A percentile compares a stretch with the other conserved stretches of the same genome.
Evolutionary conservation across 1,140 invertebrate species (phyloP).

Genomic region (Drosophila ananassae): DNA sequence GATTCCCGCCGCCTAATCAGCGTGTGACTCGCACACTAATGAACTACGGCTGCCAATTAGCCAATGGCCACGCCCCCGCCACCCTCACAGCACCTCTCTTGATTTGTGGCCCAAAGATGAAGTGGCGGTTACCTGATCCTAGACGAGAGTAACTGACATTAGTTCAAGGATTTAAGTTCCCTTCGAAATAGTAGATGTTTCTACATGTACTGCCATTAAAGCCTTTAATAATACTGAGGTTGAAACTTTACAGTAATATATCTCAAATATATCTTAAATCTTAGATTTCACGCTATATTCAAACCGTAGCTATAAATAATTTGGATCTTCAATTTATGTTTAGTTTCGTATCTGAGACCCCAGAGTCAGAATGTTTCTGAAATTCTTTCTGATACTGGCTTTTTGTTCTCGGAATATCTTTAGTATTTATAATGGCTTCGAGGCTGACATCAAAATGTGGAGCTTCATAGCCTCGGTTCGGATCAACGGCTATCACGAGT

Average conservation of each 20-base stretch:
- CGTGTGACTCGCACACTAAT: constrained; percentile 51
- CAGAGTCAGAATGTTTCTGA: neutral
- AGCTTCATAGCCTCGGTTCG: neutral
- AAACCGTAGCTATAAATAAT: too few species aligned
- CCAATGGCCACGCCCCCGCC: constrained; percentile 16
- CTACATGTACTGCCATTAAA: too few species aligned
- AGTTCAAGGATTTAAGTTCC: neutral
- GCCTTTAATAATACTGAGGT: neutral
- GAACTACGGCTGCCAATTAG: constrained; percentile 60
- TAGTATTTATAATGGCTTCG: constrained; percentile 1
- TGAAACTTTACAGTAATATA: neutral
- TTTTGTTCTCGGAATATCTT: neutral
- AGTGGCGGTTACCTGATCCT: constrained; percentile 7
- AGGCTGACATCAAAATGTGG: neutral
- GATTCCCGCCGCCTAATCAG: constrained; percentile 48
- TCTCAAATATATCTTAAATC: too few species aligned
- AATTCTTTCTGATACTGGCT: neutral
- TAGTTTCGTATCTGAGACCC: too few species aligned
- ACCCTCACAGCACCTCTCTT: neutral
- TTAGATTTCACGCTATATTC: too few species aligned
- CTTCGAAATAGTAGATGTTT: neutral
- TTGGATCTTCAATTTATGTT: too few species aligned
- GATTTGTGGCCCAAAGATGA: constrained; percentile 19
- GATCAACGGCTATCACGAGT: constrained; percentile 5
- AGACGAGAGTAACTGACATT: neutral